Conservation (phyloP, 2,797 vertebrate genomes). For the Falco novaeseelandiae region DNA sequence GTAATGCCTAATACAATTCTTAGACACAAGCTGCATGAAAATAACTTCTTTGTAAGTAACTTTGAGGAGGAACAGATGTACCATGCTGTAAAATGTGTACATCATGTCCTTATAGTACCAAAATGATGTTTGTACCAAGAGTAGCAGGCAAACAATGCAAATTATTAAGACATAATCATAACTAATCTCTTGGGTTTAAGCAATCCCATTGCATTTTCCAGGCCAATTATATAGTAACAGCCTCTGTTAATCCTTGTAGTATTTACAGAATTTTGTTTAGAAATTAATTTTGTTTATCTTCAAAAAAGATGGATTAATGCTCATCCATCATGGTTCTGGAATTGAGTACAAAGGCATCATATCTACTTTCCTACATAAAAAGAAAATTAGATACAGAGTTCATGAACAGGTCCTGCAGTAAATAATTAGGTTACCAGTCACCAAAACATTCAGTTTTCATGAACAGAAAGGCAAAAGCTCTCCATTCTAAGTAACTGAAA, state of each 20-base stretch:
- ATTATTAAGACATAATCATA: background rate
- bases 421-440: constrained; percentile 31
- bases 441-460: background rate
- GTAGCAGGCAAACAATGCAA: background rate
- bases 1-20: background rate
- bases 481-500: background rate
- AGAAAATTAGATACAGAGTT: constrained; percentile 14
- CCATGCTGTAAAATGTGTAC: background rate
- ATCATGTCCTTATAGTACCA: background rate
- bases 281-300: constrained; percentile 45
- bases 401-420: constrained; percentile 25
- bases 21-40: background rate
- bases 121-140: constrained; percentile 21
- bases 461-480: background rate
- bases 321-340: constrained; percentile 32
- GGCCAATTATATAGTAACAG: constrained; percentile 20
- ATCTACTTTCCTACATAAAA: constrained; percentile 35
- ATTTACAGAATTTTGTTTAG: constrained; percentile 65
- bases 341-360: background rate
- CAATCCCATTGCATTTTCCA: constrained; percentile 36
- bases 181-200: background rate
- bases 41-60: background rate
- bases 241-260: constrained; percentile 17
- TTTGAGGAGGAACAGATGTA: constrained; percentile 41
- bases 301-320: constrained; percentile 48